These are phyloP conservation scores for Crepidodera aurea DNA, from an alignment of 2,888 invertebrate genomes.

Conservation along the genomic window DNA sequence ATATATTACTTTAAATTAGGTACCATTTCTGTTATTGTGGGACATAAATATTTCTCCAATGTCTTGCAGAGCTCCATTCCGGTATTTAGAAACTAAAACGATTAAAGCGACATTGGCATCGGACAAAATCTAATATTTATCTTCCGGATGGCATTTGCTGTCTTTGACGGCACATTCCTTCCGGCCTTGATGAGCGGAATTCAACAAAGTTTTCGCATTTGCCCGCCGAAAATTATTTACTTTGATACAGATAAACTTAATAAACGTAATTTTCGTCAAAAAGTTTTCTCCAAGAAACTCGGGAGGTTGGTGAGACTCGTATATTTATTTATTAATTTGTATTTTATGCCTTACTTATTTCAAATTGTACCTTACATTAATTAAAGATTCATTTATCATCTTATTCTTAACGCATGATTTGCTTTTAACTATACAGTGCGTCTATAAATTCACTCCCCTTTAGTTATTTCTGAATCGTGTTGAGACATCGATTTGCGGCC, in stretches of 20 bases:
- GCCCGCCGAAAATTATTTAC: slow-evolving; percentile 28
- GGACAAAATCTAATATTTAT: slow-evolving; percentile 20
- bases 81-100: slow-evolving; percentile 16
- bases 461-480: no score
- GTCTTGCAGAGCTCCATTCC: not conserved
- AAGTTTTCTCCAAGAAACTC: slow-evolving; percentile 18
- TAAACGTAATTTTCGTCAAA: slow-evolving; percentile 23
- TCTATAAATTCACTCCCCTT: no score
- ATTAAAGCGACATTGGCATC: slow-evolving; percentile 7
- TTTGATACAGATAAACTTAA: slow-evolving; percentile 32
- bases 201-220: slow-evolving; percentile 29
- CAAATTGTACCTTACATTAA: no score
- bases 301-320: not conserved
- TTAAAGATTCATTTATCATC: no score
- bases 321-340: not conserved
- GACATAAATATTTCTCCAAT: slow-evolving; percentile 6
- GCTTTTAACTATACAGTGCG: no score
- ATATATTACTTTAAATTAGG: not conserved
- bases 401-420: no score
- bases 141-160: slow-evolving; percentile 13
- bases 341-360: not conserved
- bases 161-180: slow-evolving; percentile 21
- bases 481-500: no score
- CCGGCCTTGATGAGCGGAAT: slow-evolving; percentile 23
- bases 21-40: not conserved